Conservation (phyloP, 2,113 vertebrate species). For the Bettongia penicillata region DNA sequence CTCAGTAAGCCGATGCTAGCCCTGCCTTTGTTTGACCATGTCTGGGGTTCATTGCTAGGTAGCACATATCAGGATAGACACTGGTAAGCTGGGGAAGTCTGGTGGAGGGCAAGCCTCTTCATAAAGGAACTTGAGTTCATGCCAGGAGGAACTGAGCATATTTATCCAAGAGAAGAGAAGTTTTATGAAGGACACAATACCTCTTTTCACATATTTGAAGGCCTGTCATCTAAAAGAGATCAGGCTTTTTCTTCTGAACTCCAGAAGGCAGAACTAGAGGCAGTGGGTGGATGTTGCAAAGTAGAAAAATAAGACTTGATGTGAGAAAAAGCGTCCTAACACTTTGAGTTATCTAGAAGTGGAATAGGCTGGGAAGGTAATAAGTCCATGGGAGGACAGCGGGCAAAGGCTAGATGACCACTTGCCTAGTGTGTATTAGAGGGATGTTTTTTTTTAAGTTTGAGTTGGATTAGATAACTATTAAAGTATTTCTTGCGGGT, state of each 20-base stretch:
- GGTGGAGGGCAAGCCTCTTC: background rate
- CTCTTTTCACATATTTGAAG: background rate
- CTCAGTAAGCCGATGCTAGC: too few species aligned
- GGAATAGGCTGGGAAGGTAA: background rate
- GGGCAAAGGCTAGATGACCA: background rate
- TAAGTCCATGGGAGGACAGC: background rate
- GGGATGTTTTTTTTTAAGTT: background rate
- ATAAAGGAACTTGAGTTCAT: background rate
- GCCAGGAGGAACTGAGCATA: background rate
- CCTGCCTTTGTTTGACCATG: background rate
- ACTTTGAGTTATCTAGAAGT: background rate
- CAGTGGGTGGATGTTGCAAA: background rate
- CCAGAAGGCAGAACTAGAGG: background rate
- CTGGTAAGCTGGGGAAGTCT: background rate
- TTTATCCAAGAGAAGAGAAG: background rate
- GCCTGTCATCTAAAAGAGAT: background rate
- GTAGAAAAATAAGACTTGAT: background rate
- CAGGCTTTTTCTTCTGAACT: background rate
- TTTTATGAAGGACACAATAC: background rate
- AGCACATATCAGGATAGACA: background rate
- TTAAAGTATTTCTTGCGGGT: background rate
- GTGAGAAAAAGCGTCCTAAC: background rate
- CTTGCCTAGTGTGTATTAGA: background rate
- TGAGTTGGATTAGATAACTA: background rate
- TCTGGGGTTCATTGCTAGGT: background rate